These are phyloP conservation scores for Phaenicophaeus curvirostris DNA, from an alignment of 2,797 vertebrate species.

Conservation along the genomic window DNA sequence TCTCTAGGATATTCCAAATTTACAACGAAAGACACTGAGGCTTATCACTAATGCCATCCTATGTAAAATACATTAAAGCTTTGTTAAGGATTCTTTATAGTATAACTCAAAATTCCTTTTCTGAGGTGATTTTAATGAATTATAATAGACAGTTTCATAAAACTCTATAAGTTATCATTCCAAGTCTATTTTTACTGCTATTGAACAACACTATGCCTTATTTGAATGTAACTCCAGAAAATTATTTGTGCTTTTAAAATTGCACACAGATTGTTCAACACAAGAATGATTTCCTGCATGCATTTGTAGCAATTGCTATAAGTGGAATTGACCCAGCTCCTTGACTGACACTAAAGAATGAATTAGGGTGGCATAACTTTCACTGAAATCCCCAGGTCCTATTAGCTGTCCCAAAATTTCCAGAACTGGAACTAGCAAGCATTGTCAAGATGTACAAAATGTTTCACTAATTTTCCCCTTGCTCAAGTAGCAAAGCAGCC, in stretches of 20 bases:
- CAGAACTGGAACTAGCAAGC: neutral
- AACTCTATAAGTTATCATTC: neutral
- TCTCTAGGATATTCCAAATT: neutral
- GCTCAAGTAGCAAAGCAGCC: neutral
- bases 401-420: neutral
- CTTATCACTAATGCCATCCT: neutral
- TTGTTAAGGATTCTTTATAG: constrained; percentile 22
- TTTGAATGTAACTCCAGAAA: constrained; percentile 11
- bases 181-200: constrained; percentile 9
- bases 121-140: neutral
- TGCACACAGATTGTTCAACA: neutral
- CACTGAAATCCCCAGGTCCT: neutral
- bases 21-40: neutral
- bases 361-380: neutral
- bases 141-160: neutral
- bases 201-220: constrained; percentile 17
- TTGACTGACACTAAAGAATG: neutral
- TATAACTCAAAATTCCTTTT: neutral
- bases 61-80: constrained; percentile 32
- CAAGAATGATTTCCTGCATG: neutral
- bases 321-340: neutral
- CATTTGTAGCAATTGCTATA: neutral
- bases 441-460: neutral
- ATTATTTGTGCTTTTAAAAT: constrained; percentile 46
- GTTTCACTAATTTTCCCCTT: neutral